phyloP scores from a whole-genome alignment of 1,140 invertebrate species.

The Tigriopus japonicus region DNA sequence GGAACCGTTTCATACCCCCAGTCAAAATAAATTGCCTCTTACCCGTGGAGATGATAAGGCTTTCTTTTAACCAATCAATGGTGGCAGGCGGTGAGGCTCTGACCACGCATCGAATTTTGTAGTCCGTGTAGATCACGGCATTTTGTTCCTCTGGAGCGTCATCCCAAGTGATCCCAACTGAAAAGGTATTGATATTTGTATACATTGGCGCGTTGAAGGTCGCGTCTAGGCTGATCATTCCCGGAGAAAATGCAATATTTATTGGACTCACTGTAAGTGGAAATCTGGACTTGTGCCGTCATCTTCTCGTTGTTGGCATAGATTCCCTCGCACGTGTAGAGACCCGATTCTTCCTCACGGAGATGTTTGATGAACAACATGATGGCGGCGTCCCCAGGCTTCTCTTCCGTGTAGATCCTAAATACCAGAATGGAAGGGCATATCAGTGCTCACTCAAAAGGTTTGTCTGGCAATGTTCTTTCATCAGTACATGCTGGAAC shows the following conservation, averaged over 20 bases:
- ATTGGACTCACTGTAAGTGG: conserved; percentile 7
- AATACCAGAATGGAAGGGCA: not conserved
- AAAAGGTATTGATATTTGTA: not conserved
- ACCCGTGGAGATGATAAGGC: conserved; percentile 13
- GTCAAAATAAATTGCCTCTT: not conserved
- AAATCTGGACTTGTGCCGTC: conserved; percentile 4
- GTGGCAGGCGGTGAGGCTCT: conserved; percentile 4
- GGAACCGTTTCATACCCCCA: no score
- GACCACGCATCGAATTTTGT: conserved; percentile 13
- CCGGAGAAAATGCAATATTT: not conserved
- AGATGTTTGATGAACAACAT: conserved; percentile 13
- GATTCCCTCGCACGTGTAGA: conserved; percentile 2
- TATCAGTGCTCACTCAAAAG: no score
- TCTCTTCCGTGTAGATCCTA: conserved; percentile 14
- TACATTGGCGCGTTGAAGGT: no score
- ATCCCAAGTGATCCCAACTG: conserved; percentile 15
- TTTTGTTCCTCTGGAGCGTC: not conserved
- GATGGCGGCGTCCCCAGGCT: conserved; percentile 10
- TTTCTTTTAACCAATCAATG: conserved; percentile 14
- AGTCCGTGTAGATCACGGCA: conserved; percentile 1
- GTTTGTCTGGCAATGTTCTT: no score
- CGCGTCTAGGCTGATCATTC: no score
- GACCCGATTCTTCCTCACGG: conserved; percentile 6
- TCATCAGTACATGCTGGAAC: not conserved
- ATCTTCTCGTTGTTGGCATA: conserved; percentile 8